Conservation (phyloP, 1,140 invertebrate species). For the Liolophura sinensis region DNA sequence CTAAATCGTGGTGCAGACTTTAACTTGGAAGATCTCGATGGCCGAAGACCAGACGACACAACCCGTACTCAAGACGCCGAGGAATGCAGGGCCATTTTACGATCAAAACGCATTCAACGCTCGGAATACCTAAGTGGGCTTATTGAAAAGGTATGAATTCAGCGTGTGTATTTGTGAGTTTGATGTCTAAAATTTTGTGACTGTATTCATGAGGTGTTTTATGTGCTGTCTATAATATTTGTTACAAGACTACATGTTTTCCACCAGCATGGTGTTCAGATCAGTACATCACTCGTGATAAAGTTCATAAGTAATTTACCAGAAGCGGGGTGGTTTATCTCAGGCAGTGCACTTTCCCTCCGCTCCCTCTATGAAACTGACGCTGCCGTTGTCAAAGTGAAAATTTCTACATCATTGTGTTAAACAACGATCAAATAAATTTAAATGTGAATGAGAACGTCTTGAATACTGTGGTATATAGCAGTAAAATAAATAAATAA, state of each 20-base stretch:
- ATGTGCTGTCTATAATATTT: neutral
- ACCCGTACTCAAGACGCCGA: conserved; percentile 9
- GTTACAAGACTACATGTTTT: too few species aligned
- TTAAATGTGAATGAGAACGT: neutral
- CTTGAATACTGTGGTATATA: too few species aligned
- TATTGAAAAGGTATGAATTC: conserved; percentile 7
- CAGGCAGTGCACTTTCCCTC: too few species aligned
- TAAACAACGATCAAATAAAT: neutral
- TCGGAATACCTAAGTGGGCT: conserved; percentile 13
- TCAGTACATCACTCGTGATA: neutral
- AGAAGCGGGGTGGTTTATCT: neutral
- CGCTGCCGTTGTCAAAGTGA: too few species aligned
- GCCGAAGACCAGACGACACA: conserved; percentile 41
- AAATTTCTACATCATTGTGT: too few species aligned
- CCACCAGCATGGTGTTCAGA: neutral
- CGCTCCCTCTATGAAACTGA: too few species aligned
- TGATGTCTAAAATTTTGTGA: too few species aligned
- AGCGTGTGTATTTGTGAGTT: too few species aligned
- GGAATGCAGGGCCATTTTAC: conserved; percentile 39
- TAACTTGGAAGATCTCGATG: conserved; percentile 40
- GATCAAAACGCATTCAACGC: conserved; percentile 31
- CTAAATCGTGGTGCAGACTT: conserved; percentile 40
- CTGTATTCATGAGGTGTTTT: neutral
- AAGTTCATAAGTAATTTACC: neutral
- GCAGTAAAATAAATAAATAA: neutral